phyloP scores from a whole-genome alignment of 2,113 vertebrate species.

The Neomonachus schauinslandi region DNA sequence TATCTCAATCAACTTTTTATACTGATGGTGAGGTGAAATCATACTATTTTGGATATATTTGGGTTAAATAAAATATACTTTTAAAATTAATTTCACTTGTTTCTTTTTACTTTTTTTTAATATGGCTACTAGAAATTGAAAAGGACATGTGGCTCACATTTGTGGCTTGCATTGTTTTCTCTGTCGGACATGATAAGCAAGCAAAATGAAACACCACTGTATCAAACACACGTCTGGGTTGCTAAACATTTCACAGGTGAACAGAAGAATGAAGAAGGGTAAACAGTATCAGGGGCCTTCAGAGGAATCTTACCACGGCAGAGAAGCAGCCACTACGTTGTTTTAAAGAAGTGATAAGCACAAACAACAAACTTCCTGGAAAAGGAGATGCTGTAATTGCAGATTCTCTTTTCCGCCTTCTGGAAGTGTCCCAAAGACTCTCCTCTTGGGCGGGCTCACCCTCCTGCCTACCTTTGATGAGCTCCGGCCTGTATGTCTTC shows the following conservation, averaged over 20 bases:
- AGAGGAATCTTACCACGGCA: neutral
- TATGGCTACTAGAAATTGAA: neutral
- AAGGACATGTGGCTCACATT: neutral
- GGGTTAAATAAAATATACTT: constrained; percentile 4
- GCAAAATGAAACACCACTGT: neutral
- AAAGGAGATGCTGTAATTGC: neutral
- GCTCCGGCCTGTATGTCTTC: constrained; percentile 92
- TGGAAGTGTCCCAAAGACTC: neutral
- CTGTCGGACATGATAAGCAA: neutral
- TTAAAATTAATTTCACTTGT: neutral
- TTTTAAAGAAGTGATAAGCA: neutral
- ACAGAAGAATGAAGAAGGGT: neutral
- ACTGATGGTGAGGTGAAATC: neutral
- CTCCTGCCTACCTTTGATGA: constrained; percentile 92
- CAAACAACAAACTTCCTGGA: neutral
- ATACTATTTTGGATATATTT: neutral
- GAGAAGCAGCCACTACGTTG: neutral
- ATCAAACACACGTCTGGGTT: neutral
- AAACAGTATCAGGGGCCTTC: neutral
- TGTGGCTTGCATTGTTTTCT: neutral
- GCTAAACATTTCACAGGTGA: neutral
- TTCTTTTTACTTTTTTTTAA: constrained; percentile 25
- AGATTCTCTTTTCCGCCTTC: neutral
- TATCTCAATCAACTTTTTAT: neutral
- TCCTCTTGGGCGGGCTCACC: neutral